phyloP scores from a whole-genome alignment of 1,140 invertebrate genomes.

The Drosophila rufa region DNA sequence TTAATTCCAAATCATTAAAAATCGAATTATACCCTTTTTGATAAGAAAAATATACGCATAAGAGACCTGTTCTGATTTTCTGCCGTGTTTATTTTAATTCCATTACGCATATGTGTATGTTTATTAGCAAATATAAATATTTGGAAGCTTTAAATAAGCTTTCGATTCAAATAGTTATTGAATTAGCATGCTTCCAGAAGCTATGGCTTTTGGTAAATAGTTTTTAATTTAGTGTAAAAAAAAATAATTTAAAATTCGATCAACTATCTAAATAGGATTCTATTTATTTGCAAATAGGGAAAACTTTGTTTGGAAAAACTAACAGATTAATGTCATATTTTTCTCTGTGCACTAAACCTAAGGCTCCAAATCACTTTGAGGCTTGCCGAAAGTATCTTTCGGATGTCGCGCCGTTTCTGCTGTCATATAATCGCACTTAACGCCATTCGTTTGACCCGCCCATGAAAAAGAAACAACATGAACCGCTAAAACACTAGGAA shows the following conservation, averaged over 20 bases:
- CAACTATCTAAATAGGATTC: not conserved
- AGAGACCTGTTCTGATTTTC: not conserved
- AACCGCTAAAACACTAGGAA: conserved; percentile 30
- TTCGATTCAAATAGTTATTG: not conserved
- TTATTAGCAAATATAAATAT: conserved; percentile 7
- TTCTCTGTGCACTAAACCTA: not conserved
- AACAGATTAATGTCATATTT: not conserved
- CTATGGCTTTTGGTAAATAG: not conserved
- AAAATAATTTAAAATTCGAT: not conserved
- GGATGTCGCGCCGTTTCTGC: conserved; percentile 31
- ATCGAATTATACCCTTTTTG: not conserved
- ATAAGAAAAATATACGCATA: not conserved
- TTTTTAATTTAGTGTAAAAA: not conserved
- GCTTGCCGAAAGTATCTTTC: conserved; percentile 31
- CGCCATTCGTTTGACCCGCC: conserved; percentile 41
- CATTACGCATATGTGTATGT: not conserved
- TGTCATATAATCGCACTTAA: conserved; percentile 50
- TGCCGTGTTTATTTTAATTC: not conserved
- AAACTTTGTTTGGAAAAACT: too few species aligned
- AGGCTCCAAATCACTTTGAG: conserved; percentile 23
- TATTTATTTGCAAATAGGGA: too few species aligned
- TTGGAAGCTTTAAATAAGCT: conserved; percentile 2
- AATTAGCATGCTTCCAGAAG: not conserved
- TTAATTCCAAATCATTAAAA: not conserved
- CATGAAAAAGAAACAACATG: conserved; percentile 1